Percentiles rank a stretch among this genome's conserved stretches.
Conservation (phyloP, 2,888 invertebrate genomes). For the Synergus itoensis region DNA sequence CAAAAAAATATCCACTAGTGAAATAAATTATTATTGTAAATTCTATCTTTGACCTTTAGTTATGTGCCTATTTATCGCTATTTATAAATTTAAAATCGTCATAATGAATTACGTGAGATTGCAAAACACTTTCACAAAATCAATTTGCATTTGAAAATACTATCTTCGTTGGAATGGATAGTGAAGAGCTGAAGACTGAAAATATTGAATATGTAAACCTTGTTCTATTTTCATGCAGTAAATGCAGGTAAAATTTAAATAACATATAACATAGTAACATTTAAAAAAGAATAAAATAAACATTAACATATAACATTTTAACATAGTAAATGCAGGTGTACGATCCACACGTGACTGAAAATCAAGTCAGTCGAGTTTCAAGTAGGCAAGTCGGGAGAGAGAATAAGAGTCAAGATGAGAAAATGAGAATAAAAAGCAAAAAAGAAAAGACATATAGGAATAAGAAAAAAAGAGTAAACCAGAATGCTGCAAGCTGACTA, state of each 20-base stretch:
- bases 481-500: slow-evolving; percentile 37
- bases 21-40: not conserved
- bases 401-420: slow-evolving; percentile 28
- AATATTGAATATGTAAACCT: slow-evolving; percentile 2
- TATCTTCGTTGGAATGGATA: not conserved
- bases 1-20: not conserved
- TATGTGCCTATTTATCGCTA: not conserved
- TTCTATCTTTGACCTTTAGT: slow-evolving; percentile 2
- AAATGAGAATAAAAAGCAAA: slow-evolving; percentile 32
- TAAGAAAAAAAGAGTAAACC: slow-evolving; percentile 32
- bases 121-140: slow-evolving; percentile 30
- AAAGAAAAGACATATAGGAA: not conserved
- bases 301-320: no score
- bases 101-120: slow-evolving; percentile 13
- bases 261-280: no score
- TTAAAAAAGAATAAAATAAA: no score
- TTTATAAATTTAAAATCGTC: slow-evolving; percentile 14
- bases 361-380: slow-evolving; percentile 38
- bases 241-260: no score
- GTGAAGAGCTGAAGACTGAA: not conserved
- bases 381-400: slow-evolving; percentile 17
- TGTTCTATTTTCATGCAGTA: slow-evolving; percentile 1
- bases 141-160: slow-evolving; percentile 35
- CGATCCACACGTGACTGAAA: slow-evolving; percentile 31
- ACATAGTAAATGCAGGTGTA: slow-evolving; percentile 20